These are phyloP conservation scores for Rotaria magnacalcarata DNA, from an alignment of 2,888 invertebrate genomes.

Conservation along the genomic window DNA sequence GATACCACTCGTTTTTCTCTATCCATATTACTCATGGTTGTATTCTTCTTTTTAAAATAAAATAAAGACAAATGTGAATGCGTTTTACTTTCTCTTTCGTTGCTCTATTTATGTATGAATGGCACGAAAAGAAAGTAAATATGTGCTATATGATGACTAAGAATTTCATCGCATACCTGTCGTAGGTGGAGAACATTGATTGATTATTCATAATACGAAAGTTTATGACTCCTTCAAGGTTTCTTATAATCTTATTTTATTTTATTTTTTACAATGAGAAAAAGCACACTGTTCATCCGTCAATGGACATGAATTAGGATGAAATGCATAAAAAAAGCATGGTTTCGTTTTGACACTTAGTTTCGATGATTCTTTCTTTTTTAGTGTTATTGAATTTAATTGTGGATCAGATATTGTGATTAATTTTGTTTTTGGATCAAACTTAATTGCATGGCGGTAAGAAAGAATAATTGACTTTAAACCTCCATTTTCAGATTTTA, in stretches of 20 bases:
- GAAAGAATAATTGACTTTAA: conserved; percentile 8
- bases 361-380: neutral
- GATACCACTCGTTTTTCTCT: conserved; percentile 7
- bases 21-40: neutral
- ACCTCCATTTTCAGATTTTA: conserved; percentile 41
- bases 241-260: neutral
- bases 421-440: neutral
- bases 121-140: neutral
- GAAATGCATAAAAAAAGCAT: conserved; percentile 41
- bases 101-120: neutral
- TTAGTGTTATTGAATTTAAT: neutral
- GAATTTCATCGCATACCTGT: neutral
- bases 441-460: neutral
- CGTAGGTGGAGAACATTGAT: neutral
- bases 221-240: conserved; percentile 9
- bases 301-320: conserved; percentile 44
- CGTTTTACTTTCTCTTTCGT: neutral
- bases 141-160: neutral
- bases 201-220: neutral
- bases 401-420: neutral
- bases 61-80: neutral
- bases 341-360: conserved; percentile 34
- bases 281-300: conserved; percentile 35
- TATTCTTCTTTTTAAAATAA: neutral
- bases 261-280: conserved; percentile 28